A percentile compares a stretch with the other conserved stretches of the same genome.
Conservation (phyloP, 23 tunicate genomes). For the Oikopleura dioica region DNA sequence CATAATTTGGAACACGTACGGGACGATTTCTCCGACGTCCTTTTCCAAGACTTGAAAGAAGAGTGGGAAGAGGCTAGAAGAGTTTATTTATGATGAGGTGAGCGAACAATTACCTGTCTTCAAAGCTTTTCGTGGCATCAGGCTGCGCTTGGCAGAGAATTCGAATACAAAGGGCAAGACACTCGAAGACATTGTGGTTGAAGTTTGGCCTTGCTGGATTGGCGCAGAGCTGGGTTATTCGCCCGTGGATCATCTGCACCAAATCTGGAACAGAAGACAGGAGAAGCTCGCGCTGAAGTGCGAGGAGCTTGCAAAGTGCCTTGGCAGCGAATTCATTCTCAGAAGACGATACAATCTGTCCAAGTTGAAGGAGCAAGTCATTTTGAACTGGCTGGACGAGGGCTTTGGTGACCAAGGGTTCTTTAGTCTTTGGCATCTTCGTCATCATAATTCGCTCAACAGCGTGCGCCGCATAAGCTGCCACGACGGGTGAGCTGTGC, state of each 20-base stretch:
- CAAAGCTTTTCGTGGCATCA: conserved; percentile 31
- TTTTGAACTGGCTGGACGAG: no score
- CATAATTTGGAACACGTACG: conserved; percentile 78
- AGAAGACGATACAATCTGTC: no score
- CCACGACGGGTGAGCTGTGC: conserved; percentile 36
- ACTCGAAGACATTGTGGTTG: conserved; percentile 73
- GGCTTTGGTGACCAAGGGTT: no score
- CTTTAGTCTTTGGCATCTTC: no score
- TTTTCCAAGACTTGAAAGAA: conserved; percentile 36
- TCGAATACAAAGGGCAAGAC: conserved; percentile 48
- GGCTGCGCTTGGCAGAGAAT: conserved; percentile 35
- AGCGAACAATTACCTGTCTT: no score
- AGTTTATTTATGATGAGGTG: no score
- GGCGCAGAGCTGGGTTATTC: not conserved
- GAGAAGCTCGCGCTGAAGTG: no score
- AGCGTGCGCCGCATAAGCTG: conserved; percentile 77
- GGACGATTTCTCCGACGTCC: conserved; percentile 71
- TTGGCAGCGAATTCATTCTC: no score
- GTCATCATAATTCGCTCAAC: conserved; percentile 55
- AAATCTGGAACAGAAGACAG: no score
- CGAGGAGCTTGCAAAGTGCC: no score
- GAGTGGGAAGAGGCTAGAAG: conserved; percentile 36
- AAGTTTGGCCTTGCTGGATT: conserved; percentile 87
- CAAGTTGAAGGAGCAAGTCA: no score
- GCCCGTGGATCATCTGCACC: no score